Evolutionary conservation across 2,888 invertebrate species (phyloP).

Genomic region (Colletes collaris): DNA sequence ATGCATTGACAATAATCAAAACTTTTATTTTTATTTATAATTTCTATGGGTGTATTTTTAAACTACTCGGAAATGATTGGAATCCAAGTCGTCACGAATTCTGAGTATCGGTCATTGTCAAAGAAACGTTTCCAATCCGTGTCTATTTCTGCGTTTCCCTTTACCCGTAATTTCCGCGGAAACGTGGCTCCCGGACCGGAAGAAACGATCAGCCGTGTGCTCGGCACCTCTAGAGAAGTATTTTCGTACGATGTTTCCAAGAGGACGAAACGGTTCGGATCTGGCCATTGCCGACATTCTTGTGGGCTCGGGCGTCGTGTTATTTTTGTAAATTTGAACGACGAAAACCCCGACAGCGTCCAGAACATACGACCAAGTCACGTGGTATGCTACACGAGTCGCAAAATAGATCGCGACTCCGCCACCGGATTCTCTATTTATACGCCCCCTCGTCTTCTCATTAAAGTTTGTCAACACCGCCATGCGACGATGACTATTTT

Average conservation of each 20-base stretch:
- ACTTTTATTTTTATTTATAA: no score
- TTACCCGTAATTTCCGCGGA: no score
- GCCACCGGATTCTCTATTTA: conserved; percentile 44
- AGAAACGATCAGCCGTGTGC: neutral
- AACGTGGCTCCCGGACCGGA: no score
- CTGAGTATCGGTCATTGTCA: no score
- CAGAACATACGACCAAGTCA: conserved; percentile 28
- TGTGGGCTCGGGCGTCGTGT: conserved; percentile 4
- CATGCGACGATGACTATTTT: neutral
- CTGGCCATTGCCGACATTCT: neutral
- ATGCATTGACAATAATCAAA: no score
- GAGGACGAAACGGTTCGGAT: neutral
- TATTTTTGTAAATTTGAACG: conserved; percentile 41
- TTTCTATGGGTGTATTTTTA: no score
- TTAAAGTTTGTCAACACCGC: conserved; percentile 24
- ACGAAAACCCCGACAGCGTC: conserved; percentile 2
- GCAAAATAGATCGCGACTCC: conserved; percentile 54
- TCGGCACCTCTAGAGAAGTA: conserved; percentile 25
- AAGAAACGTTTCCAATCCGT: no score
- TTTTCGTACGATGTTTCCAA: conserved; percentile 21
- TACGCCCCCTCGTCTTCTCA: conserved; percentile 19
- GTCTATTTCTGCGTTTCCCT: no score
- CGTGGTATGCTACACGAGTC: conserved; percentile 34
- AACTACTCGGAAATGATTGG: no score
- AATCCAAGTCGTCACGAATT: no score